Conservation (phyloP, 2,113 vertebrate genomes). For the Propithecus coquereli region DNA sequence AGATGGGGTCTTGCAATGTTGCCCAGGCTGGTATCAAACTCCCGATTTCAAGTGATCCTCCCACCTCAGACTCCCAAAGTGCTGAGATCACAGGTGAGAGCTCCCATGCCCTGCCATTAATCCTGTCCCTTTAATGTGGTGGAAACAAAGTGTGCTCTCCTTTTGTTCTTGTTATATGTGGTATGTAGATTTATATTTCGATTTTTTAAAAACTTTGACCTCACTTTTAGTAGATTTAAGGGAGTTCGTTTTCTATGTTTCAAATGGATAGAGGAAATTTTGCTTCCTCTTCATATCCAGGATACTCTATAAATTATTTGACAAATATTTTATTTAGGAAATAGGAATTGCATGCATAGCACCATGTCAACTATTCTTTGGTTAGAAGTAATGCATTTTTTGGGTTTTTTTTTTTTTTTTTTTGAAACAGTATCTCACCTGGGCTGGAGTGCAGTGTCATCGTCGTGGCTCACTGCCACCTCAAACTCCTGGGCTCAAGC, state of each 20-base stretch:
- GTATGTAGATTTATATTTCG: not conserved
- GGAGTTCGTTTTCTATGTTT: not conserved
- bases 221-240: slow-evolving; percentile 21
- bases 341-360: not conserved
- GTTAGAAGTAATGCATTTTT: not conserved
- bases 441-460: too few relatives aligned
- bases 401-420: too few relatives aligned
- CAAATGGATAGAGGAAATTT: not conserved
- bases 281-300: not conserved
- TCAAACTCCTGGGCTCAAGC: too few relatives aligned
- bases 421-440: too few relatives aligned
- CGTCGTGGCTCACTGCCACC: too few relatives aligned
- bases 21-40: too few relatives aligned
- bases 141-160: not conserved
- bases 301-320: slow-evolving; percentile 8
- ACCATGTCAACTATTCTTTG: not conserved
- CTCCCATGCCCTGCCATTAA: not conserved
- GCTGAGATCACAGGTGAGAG: too few relatives aligned
- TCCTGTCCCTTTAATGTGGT: not conserved
- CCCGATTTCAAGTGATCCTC: too few relatives aligned
- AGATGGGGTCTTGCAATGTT: too few relatives aligned
- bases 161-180: not conserved
- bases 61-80: too few relatives aligned
- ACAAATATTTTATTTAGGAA: not conserved
- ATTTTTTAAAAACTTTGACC: not conserved